phyloP scores from a whole-genome alignment of 1,140 invertebrate species.

The Saccostrea glomerata region DNA sequence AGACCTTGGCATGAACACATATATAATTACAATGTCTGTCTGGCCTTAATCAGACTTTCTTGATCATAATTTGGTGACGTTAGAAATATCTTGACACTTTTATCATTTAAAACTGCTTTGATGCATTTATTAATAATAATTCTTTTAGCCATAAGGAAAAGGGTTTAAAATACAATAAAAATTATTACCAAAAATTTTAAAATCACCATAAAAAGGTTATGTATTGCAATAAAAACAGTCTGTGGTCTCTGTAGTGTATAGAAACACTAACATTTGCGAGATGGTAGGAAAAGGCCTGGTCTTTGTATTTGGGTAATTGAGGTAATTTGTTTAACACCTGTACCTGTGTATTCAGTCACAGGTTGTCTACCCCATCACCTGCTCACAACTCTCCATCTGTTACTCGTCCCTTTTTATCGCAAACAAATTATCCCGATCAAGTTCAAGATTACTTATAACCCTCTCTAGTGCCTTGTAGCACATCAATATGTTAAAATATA shows the following conservation, averaged over 20 bases:
- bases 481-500: too few relatives aligned
- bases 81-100: not conserved
- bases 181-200: not conserved
- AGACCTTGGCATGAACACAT: constrained; percentile 19
- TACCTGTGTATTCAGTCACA: constrained; percentile 8
- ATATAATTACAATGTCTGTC: constrained; percentile 30
- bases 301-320: not conserved
- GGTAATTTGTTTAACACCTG: constrained; percentile 14
- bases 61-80: not conserved
- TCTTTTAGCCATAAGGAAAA: not conserved
- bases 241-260: not conserved
- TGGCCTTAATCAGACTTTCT: not conserved
- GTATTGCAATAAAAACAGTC: not conserved
- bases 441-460: too few relatives aligned
- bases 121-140: not conserved
- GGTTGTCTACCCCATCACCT: constrained; percentile 26
- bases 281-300: not conserved
- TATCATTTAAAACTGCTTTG: not conserved
- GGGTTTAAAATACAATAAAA: not conserved
- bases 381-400: not conserved
- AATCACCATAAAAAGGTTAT: not conserved
- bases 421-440: not conserved
- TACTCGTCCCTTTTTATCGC: not conserved
- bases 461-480: too few relatives aligned
- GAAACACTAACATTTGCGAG: not conserved